phyloP scores from a whole-genome alignment of 2,113 vertebrate genomes.

The Urocitellus parryii region DNA sequence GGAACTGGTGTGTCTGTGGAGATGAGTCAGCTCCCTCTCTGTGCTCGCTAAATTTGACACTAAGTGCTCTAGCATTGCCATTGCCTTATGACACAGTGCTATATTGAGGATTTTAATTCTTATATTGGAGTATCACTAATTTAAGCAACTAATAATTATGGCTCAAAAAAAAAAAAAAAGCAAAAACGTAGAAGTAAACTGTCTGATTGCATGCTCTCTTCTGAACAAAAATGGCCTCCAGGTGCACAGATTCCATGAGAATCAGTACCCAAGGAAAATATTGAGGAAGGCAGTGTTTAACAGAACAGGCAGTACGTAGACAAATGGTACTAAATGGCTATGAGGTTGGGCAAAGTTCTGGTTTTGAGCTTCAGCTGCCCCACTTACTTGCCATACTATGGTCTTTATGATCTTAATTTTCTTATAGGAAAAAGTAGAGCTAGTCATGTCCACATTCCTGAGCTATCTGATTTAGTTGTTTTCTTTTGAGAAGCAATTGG shows the following conservation, averaged over 20 bases:
- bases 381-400: neutral
- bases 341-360: neutral
- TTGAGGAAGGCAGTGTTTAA: neutral
- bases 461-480: neutral
- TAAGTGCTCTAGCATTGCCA: neutral
- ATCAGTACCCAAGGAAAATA: neutral
- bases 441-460: neutral
- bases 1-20: neutral
- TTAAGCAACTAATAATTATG: neutral
- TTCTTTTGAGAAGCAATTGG: slow-evolving; percentile 40
- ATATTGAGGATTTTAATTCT: neutral
- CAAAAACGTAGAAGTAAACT: neutral
- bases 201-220: neutral
- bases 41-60: neutral
- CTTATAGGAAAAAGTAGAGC: neutral
- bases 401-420: neutral
- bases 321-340: neutral
- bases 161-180: neutral
- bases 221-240: neutral
- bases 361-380: neutral
- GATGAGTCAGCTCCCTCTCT: neutral
- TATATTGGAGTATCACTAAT: neutral
- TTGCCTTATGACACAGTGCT: neutral
- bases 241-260: neutral
- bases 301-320: neutral